Conservation (phyloP, 64 coral and sea anemone species). For the Porites lutea region DNA sequence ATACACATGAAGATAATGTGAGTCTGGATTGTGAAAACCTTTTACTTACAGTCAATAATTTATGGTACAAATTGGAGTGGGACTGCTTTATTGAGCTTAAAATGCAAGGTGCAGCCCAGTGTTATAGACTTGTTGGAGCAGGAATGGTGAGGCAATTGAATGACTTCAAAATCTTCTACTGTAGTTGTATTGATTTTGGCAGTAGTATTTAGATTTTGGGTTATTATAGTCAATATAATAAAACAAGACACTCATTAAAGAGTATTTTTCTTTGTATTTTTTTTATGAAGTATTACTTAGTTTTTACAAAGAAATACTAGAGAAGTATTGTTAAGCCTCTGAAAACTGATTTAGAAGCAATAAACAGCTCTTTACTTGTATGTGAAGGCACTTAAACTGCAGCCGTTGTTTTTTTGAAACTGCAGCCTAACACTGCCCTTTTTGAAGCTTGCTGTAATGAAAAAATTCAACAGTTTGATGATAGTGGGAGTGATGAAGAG, state of each 20-base stretch:
- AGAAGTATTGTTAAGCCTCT: no score
- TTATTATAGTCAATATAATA: no score
- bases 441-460: conserved; percentile 99
- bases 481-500: conserved; percentile 99
- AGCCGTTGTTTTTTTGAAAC: not conserved
- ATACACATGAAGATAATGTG: conserved; percentile 96
- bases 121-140: no score
- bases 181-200: not conserved
- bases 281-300: no score
- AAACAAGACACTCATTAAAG: no score
- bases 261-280: no score
- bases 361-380: not conserved
- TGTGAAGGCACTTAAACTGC: not conserved
- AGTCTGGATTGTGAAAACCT: conserved; percentile 33
- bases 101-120: no score
- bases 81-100: no score
- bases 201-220: no score
- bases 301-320: no score
- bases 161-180: no score
- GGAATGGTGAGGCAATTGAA: no score
- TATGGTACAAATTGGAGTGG: not conserved
- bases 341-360: not conserved
- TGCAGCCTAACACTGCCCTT: conserved; percentile 79
- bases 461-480: conserved; percentile 97
- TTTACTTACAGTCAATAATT: not conserved